Evolutionary conservation across 2,113 vertebrate species (phyloP), one percentile per base, ranked within the genome.

Genomic region (Lagopus leucura): DNA sequence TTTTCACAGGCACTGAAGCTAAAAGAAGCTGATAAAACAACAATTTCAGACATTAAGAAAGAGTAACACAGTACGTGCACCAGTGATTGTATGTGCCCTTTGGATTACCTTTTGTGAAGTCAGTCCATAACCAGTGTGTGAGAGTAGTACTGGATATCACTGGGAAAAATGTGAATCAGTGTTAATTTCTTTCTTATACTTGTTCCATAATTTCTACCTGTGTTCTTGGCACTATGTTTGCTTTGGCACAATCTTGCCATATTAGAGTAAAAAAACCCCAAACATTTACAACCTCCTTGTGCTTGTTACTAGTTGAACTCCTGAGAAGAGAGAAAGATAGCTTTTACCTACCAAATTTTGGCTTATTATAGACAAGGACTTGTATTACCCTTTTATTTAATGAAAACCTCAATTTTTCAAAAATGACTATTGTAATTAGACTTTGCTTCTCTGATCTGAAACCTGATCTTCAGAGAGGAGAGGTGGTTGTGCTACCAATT

Each of bases 301-400:
- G 36, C 66, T 73, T 65, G 43, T 30, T 54, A 60, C 22, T 55
- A 25, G 19, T 64, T 57, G 43, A 86, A 71, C 8, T 65, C 19
- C 10, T 54, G 1, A 10, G 82, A 69, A 42, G 9, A 13, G 32
- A 64, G 65, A 78, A 55, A 50, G n/a, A 8, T 88, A 87, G 43
- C 36, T 92, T 93, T 92, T 88, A 63, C 61, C 47, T 64, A 24
- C 32, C 57, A 72, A 69, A 78, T 65, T 84, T 98, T 97, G 82
- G 78, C 94, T 97, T 98, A 96, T 98, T 97, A 98, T 98, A 98
- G 95, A 94, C 86, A 84, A 96, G 97, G 97, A 97, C 97, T 98
- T 98, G 95, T 98, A 97, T 97, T 97, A 98, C 98, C 97, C 92
- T 97, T 98, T 94, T 96, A 95, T 97, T 92, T 83, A 89, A 94